Conservation (phyloP, 2,113 vertebrate species). For the Syngnathoides biaculeatus region DNA sequence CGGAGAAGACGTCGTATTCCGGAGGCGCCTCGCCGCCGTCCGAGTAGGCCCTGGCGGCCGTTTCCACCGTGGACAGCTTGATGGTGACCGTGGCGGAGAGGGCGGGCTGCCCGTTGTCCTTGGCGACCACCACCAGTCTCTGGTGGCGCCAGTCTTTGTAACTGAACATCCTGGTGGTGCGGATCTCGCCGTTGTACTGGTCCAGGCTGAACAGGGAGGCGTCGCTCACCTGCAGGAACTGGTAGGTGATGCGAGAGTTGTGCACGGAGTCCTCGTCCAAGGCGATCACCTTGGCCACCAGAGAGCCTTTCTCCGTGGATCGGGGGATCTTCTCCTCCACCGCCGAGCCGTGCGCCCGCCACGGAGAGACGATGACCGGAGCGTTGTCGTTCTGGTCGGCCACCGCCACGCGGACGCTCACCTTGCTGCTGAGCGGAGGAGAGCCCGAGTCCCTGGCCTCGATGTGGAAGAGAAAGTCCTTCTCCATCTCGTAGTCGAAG, state of each 20-base stretch:
- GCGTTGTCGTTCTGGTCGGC: conserved; percentile 79
- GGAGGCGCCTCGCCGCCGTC: conserved; percentile 71
- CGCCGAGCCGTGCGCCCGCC: conserved; percentile 65
- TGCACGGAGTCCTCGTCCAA: conserved; percentile 71
- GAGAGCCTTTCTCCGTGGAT: conserved; percentile 45
- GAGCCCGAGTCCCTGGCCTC: conserved; percentile 57
- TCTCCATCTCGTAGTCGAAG: conserved; percentile 59
- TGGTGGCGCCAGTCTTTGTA: conserved; percentile 69
- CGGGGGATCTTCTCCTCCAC: conserved; percentile 62
- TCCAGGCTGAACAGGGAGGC: conserved; percentile 74
- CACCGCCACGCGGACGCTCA: conserved; percentile 70
- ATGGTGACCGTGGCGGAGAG: conserved; percentile 75
- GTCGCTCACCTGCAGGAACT: conserved; percentile 70
- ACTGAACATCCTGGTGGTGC: conserved; percentile 72
- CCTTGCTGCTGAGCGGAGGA: conserved; percentile 64
- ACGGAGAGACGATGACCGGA: conserved; percentile 71
- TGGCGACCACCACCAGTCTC: conserved; percentile 70
- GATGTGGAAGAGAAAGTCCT: conserved; percentile 52
- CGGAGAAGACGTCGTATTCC: conserved; percentile 57
- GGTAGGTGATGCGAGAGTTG: conserved; percentile 74
- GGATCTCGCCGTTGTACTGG: conserved; percentile 66
- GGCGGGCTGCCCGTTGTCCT: conserved; percentile 71
- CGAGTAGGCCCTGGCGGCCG: conserved; percentile 46
- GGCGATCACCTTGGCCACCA: conserved; percentile 51
- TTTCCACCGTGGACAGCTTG: conserved; percentile 57